Conservation (phyloP, 2,888 invertebrate genomes). For the Chymomyza caudatula region DNA sequence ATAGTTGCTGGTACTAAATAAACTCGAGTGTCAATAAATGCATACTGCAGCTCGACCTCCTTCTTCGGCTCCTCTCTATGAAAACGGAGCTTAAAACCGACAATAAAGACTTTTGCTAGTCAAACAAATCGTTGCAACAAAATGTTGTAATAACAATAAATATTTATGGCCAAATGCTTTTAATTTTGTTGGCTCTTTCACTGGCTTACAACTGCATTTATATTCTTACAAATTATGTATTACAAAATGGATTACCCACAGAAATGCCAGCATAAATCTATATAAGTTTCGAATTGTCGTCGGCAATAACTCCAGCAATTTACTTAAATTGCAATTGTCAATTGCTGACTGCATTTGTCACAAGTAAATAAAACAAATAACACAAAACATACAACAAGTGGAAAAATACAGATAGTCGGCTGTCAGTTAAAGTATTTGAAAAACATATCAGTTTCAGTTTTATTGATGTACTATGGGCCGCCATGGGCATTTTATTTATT, state of each 20-base stretch:
- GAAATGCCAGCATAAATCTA: constrained; percentile 9
- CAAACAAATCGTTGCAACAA: constrained; percentile 45
- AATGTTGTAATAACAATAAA: constrained; percentile 63
- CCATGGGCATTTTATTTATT: constrained; percentile 39
- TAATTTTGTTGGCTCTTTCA: constrained; percentile 42
- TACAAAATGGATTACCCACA: constrained; percentile 61
- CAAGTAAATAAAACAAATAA: not conserved
- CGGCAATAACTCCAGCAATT: constrained; percentile 32
- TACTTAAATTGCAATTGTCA: constrained; percentile 31
- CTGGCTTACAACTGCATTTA: constrained; percentile 38
- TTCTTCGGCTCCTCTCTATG: too few relatives aligned
- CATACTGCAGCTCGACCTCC: too few relatives aligned
- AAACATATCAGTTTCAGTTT: constrained; percentile 27
- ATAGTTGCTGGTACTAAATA: constrained; percentile 16
- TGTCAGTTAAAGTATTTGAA: constrained; percentile 1
- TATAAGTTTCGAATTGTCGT: constrained; percentile 6
- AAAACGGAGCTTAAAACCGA: not conserved
- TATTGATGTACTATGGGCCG: constrained; percentile 55
- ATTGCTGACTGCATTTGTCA: constrained; percentile 13
- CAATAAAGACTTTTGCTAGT: constrained; percentile 19
- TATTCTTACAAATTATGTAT: constrained; percentile 49
- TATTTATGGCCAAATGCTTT: constrained; percentile 62
- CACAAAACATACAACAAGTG: not conserved
- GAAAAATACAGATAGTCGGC: not conserved
- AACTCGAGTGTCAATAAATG: constrained; percentile 38